phyloP scores from a whole-genome alignment of 1,140 invertebrate genomes.

The Catajapyx aquilonaris region DNA sequence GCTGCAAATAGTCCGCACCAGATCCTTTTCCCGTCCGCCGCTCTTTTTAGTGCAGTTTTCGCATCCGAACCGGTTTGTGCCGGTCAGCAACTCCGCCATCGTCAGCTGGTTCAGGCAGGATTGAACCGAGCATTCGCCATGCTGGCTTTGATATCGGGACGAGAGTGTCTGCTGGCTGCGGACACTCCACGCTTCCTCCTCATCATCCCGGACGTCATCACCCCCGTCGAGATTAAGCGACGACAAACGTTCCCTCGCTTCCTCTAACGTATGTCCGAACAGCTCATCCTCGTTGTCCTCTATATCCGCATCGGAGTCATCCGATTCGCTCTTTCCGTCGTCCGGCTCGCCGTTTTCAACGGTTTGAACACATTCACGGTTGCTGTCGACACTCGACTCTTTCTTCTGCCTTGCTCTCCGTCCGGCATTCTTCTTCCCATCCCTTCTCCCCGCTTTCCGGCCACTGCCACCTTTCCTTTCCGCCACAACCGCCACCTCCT shows the following conservation, averaged over 20 bases:
- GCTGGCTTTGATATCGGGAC: slow-evolving; percentile 40
- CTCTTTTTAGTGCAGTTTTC: slow-evolving; percentile 53
- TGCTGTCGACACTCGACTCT: slow-evolving; percentile 9
- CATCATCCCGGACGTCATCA: background rate
- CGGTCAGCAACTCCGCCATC: slow-evolving; percentile 62
- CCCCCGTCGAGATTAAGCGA: background rate
- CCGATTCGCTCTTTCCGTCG: slow-evolving; percentile 14
- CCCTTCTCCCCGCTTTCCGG: slow-evolving; percentile 20
- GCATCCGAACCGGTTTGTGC: slow-evolving; percentile 80
- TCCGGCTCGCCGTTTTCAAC: slow-evolving; percentile 2
- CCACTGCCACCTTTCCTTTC: slow-evolving; percentile 16
- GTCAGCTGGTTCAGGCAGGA: slow-evolving; percentile 86
- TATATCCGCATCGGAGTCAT: slow-evolving; percentile 47
- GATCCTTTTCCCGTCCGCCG: slow-evolving; percentile 33
- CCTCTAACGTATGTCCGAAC: slow-evolving; percentile 17
- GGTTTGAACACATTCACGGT: slow-evolving; percentile 2
- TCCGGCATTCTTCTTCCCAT: slow-evolving; percentile 33
- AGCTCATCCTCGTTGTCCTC: slow-evolving; percentile 55
- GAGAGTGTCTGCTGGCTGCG: slow-evolving; percentile 13
- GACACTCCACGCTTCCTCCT: slow-evolving; percentile 16
- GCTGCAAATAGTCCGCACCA: slow-evolving; percentile 68
- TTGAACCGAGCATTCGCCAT: slow-evolving; percentile 59
- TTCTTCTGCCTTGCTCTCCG: slow-evolving; percentile 27
- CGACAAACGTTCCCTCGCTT: background rate
- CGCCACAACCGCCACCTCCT: slow-evolving; percentile 25